Percentiles rank a stretch among this genome's conserved stretches.
These are phyloP conservation scores for Athene noctua DNA, from an alignment of 2,113 vertebrate genomes.

Conservation along the genomic window DNA sequence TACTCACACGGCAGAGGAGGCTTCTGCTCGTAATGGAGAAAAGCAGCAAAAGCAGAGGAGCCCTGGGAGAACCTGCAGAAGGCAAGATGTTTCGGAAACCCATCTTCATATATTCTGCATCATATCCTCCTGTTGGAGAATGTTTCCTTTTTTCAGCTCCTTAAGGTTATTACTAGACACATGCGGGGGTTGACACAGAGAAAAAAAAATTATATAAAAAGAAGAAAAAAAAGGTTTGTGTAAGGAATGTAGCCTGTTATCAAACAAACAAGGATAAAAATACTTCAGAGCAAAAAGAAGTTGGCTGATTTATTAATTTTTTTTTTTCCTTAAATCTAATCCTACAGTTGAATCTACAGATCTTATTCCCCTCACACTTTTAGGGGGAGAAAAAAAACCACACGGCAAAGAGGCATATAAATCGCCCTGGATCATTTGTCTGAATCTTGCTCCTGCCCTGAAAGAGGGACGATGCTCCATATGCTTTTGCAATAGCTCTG, in stretches of 20 bases:
- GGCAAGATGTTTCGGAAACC: background rate
- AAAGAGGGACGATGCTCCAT: background rate
- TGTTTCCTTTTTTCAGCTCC: background rate
- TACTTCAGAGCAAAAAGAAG: background rate
- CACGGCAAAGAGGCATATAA: background rate
- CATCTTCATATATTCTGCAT: background rate
- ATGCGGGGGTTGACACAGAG: background rate
- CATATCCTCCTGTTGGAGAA: background rate
- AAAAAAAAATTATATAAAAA: background rate
- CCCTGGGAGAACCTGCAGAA: background rate
- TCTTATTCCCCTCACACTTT: background rate
- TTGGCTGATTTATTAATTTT: background rate
- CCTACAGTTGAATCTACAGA: background rate
- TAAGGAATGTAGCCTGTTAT: background rate
- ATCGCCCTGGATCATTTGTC: background rate
- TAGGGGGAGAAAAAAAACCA: background rate
- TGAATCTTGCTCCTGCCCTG: background rate
- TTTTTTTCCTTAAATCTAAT: background rate
- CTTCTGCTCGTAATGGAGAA: rapidly evolving
- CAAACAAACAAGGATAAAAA: background rate
- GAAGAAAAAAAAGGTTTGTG: background rate
- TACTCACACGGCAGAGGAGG: rapidly evolving
- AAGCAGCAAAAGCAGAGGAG: background rate
- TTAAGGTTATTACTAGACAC: background rate
- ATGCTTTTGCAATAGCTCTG: constrained; percentile 50